phyloP scores from a whole-genome alignment of 1,140 invertebrate species.

The Papilio machaon region DNA sequence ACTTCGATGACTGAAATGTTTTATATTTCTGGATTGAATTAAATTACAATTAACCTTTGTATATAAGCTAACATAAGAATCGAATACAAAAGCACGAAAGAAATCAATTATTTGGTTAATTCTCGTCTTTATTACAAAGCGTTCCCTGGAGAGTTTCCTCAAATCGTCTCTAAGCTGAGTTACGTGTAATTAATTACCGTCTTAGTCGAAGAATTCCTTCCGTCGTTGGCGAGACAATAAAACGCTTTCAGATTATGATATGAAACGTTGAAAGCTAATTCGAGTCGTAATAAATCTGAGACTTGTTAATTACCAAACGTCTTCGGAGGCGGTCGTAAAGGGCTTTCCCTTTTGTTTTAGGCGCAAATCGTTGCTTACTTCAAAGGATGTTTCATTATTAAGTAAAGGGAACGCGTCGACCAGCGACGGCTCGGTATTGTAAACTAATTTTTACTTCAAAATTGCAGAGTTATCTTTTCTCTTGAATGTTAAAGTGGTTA shows the following conservation, averaged over 20 bases:
- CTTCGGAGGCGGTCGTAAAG: slow-evolving; percentile 63
- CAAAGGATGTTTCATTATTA: slow-evolving; percentile 66
- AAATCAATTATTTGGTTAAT: slow-evolving; percentile 57
- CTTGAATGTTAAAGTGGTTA: slow-evolving; percentile 66
- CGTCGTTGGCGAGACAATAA: slow-evolving; percentile 60
- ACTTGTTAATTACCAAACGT: slow-evolving; percentile 75
- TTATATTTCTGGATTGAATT: background rate
- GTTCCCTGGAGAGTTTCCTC: slow-evolving; percentile 53
- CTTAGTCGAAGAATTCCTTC: slow-evolving; percentile 49
- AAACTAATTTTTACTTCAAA: slow-evolving; percentile 62
- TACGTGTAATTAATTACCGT: slow-evolving; percentile 72
- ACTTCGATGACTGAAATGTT: background rate
- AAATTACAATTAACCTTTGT: background rate
- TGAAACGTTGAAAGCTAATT: slow-evolving; percentile 77
- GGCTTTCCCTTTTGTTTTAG: slow-evolving; percentile 63
- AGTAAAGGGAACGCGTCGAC: slow-evolving; percentile 52
- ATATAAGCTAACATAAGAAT: slow-evolving; percentile 31
- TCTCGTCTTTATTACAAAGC: slow-evolving; percentile 59
- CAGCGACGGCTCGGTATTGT: slow-evolving; percentile 49
- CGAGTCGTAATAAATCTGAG: slow-evolving; percentile 74
- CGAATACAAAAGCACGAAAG: slow-evolving; percentile 53
- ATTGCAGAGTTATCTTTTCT: slow-evolving; percentile 54
- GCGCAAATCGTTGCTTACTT: slow-evolving; percentile 54
- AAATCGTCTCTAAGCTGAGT: slow-evolving; percentile 63
- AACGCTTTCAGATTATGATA: slow-evolving; percentile 78